Base-by-base conservation (phyloP, 2,888 invertebrate species). In the Matsumyia berberina region DNA sequence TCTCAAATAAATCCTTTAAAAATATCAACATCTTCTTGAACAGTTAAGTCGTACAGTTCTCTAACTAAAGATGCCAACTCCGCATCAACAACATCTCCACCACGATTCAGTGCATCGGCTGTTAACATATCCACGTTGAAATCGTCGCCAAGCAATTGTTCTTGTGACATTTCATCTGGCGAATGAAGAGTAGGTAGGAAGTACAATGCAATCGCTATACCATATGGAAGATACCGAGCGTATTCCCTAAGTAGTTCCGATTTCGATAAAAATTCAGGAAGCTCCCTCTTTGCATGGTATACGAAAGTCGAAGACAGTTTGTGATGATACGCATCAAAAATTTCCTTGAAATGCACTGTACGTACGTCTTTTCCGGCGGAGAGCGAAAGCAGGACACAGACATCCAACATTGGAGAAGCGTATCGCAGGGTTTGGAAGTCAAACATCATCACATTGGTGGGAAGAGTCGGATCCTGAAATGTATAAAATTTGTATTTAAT, bases 391-490 rank as follows among this genome's bases (percentile, higher is more conserved):
- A 91, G 91, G 4, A 89, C 76, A 1, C 87, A 37, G 0, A 92
- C 86, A 83, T 92, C 92, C 0, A 91, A 58, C 92, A 91, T 92
- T 35, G 92, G 92, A 11, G 92, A 91, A 6, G 88, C 88, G 42
- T 90, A 82, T 0, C 90, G 88, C 46, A 91, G 76, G 0, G 91
- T 92, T 87, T 92, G 92, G 51, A 91, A 90, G 87, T 92, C 92
- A 66, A 92, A 92, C 90, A 92, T 91, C 88, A 91, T 90, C 0
- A 89, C 87, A 1, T 88, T 90, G 2, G 78, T 53, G 0, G 92
- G 91, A 8, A 66, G 42, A 4, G 80, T 86, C 6, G 79, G 24
- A 29, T 86, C 69, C 88, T 88, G 51, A 17, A 72, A 64, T 19
- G 4, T 8, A 55, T 7, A 42, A 33, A 19, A 60, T 12, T 8